Evolutionary conservation across 2,888 invertebrate species (phyloP).

Genomic region (Microchrysa polita): DNA sequence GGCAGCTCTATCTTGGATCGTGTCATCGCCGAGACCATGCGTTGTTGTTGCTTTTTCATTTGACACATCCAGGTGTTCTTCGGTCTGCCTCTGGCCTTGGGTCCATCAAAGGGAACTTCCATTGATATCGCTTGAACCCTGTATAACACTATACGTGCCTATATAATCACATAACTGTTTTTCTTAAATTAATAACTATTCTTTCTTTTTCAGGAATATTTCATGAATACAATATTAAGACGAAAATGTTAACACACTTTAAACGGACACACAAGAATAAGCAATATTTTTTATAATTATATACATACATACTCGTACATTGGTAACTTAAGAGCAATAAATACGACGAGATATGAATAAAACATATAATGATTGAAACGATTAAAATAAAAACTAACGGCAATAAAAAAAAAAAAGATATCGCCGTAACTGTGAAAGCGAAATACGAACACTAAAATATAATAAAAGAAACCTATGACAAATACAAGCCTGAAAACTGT

Average conservation of each 20-base stretch:
- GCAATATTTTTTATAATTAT: slow-evolving; percentile 26
- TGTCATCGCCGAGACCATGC: too few relatives aligned
- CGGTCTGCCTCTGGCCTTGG: too few relatives aligned
- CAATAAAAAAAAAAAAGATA: slow-evolving; percentile 29
- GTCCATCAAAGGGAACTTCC: too few relatives aligned
- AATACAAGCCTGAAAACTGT: slow-evolving; percentile 21
- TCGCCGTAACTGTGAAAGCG: slow-evolving; percentile 28
- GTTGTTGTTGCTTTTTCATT: too few relatives aligned
- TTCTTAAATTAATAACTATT: neutral
- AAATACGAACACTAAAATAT: slow-evolving; percentile 38
- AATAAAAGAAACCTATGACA: slow-evolving; percentile 30
- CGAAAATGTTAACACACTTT: slow-evolving; percentile 4
- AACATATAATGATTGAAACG: slow-evolving; percentile 13
- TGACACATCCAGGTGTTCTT: too few relatives aligned
- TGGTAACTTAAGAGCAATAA: neutral
- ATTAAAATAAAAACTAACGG: slow-evolving; percentile 15
- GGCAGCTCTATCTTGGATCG: too few relatives aligned
- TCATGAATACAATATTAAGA: slow-evolving; percentile 35
- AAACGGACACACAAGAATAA: neutral
- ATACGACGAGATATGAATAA: slow-evolving; percentile 2
- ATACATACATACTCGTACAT: too few relatives aligned
- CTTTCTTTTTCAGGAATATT: slow-evolving; percentile 30
- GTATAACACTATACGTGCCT: too few relatives aligned
- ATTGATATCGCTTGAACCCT: too few relatives aligned
- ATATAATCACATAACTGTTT: neutral